A percentile compares a stretch with the other conserved stretches of the same genome.
Evolutionary conservation across 2,797 vertebrate genomes (phyloP).

Genomic region (Valencia hispanica): DNA sequence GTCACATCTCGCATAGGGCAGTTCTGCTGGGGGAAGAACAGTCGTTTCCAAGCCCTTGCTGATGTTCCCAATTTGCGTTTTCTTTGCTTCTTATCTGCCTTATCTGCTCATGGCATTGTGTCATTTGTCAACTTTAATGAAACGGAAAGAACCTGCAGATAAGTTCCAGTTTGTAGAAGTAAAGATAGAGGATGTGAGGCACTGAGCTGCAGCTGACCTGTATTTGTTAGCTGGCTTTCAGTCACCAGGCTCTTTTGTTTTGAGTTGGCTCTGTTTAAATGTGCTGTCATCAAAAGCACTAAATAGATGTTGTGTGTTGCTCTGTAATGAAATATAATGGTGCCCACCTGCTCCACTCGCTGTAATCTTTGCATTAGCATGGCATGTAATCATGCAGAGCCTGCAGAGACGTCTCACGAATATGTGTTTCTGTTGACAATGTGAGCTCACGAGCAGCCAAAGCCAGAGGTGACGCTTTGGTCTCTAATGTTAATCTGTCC

Average conservation of each 20-base stretch:
- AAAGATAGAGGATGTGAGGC: conserved; percentile 44
- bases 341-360: conserved; percentile 47
- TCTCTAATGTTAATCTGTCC: background rate
- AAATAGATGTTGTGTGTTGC: conserved; percentile 56
- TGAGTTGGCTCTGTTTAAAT: conserved; percentile 49
- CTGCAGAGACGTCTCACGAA: conserved; percentile 35
- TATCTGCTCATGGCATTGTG: conserved; percentile 50
- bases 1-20: conserved; percentile 37
- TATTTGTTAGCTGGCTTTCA: conserved; percentile 55
- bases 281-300: conserved; percentile 56
- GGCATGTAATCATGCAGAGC: conserved; percentile 49
- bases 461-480: conserved; percentile 15
- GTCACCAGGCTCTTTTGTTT: conserved; percentile 60
- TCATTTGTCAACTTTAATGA: conserved; percentile 73
- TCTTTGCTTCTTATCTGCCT: conserved; percentile 2
- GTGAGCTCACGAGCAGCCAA: conserved; percentile 13
- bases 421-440: conserved; percentile 39
- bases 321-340: conserved; percentile 54
- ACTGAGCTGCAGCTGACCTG: conserved; percentile 13
- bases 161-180: conserved; percentile 51
- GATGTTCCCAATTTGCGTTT: conserved; percentile 43
- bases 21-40: conserved; percentile 26
- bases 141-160: conserved; percentile 53
- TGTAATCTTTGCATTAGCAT: conserved; percentile 49
- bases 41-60: conserved; percentile 39